Evolutionary conservation across 2,888 invertebrate genomes (phyloP).

Genomic region (Panzeria rudis): DNA sequence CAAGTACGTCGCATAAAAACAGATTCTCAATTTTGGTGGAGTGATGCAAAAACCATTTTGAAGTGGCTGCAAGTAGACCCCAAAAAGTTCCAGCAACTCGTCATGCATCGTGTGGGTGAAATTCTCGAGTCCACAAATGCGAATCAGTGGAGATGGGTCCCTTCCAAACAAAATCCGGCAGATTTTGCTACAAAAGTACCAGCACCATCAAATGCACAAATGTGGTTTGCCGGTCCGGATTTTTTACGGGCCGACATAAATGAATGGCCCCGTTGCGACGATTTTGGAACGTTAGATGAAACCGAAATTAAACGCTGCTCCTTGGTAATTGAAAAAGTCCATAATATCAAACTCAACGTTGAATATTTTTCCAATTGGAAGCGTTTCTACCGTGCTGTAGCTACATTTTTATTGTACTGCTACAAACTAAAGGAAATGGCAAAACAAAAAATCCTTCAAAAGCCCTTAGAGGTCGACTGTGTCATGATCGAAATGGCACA

Average conservation of each 20-base stretch:
- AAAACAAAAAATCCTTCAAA: not conserved
- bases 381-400: too few relatives aligned
- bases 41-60: too few relatives aligned
- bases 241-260: conserved; percentile 40
- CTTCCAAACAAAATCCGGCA: too few relatives aligned
- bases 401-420: not conserved
- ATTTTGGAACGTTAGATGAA: conserved; percentile 22
- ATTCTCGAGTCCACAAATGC: conserved; percentile 57
- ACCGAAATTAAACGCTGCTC: conserved; percentile 39
- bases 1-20: not conserved
- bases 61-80: conserved; percentile 68
- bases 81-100: conserved; percentile 63
- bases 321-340: too few relatives aligned
- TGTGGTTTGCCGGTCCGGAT: conserved; percentile 54
- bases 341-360: too few relatives aligned
- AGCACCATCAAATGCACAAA: conserved; percentile 19
- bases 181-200: conserved; percentile 42
- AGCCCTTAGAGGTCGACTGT: not conserved
- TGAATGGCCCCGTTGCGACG: conserved; percentile 55
- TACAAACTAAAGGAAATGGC: not conserved
- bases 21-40: conserved; percentile 50
- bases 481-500: not conserved
- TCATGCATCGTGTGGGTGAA: conserved; percentile 66
- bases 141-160: not conserved
- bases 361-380: too few relatives aligned